Evolutionary conservation across 2,888 invertebrate species (phyloP).

Genomic region (Heteropelma amictum): DNA sequence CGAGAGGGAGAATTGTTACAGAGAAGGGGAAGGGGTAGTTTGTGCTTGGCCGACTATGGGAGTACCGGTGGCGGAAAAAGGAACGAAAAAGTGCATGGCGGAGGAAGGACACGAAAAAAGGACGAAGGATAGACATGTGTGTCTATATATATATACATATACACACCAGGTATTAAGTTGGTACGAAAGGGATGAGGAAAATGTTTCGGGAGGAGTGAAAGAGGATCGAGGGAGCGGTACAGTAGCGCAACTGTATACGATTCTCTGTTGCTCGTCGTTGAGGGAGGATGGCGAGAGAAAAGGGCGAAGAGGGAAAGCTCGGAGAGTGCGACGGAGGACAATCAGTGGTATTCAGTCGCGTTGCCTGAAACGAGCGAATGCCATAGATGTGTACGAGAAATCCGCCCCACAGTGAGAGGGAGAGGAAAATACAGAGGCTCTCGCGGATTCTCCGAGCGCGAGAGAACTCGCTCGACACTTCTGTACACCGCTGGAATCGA

Average conservation of each 20-base stretch:
- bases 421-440: constrained; percentile 11
- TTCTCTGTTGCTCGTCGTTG: too few species aligned
- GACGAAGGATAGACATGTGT: constrained; percentile 23
- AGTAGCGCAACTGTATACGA: too few species aligned
- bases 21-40: constrained; percentile 12
- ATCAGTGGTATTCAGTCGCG: constrained; percentile 75
- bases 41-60: constrained; percentile 20
- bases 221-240: constrained; percentile 18
- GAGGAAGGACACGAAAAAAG: constrained; percentile 44
- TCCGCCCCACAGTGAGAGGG: constrained; percentile 1
- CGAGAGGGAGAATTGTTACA: constrained; percentile 14
- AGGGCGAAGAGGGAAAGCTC: constrained; percentile 37
- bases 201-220: neutral
- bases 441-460: constrained; percentile 27
- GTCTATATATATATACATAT: constrained; percentile 24
- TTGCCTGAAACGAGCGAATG: constrained; percentile 52
- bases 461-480: constrained; percentile 50
- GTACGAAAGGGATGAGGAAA: neutral
- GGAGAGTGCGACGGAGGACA: constrained; percentile 66
- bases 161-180: neutral
- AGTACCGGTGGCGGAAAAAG: constrained; percentile 18
- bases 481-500: constrained; percentile 51
- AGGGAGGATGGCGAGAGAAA: constrained; percentile 6
- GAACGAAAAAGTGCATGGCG: constrained; percentile 34
- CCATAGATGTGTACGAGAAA: constrained; percentile 3